phyloP scores from a whole-genome alignment of 1,140 invertebrate species.

The Nephotettix cincticeps region DNA sequence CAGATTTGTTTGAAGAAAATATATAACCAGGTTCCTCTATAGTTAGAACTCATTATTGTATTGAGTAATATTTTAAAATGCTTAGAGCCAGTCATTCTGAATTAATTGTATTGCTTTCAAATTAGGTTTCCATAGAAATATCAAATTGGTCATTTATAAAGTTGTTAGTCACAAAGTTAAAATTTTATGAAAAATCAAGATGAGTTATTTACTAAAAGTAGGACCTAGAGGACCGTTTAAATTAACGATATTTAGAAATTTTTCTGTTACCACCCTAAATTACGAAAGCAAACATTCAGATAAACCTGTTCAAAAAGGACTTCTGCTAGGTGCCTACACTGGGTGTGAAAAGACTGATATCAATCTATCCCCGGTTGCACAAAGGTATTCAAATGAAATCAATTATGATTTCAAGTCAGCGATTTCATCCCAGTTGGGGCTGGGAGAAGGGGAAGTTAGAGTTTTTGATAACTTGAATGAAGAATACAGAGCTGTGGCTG shows the following conservation, averaged over 20 bases:
- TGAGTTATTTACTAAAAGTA: too few relatives aligned
- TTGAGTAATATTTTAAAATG: too few relatives aligned
- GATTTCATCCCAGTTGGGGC: constrained; percentile 19
- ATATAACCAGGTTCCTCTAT: too few relatives aligned
- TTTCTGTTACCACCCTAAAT: not conserved
- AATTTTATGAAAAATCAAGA: too few relatives aligned
- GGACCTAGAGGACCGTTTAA: too few relatives aligned
- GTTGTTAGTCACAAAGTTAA: too few relatives aligned
- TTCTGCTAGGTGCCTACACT: constrained; percentile 33
- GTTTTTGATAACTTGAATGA: constrained; percentile 15
- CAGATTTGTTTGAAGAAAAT: too few relatives aligned
- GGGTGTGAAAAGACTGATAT: constrained; percentile 30
- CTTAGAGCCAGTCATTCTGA: too few relatives aligned
- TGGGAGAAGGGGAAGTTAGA: constrained; percentile 17
- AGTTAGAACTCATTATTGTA: too few relatives aligned
- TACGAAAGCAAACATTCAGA: not conserved
- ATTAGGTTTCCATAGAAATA: too few relatives aligned
- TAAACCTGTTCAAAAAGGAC: constrained; percentile 30
- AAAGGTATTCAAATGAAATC: constrained; percentile 23
- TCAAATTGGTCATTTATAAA: too few relatives aligned
- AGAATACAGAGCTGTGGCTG: constrained; percentile 44
- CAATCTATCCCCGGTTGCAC: constrained; percentile 24
- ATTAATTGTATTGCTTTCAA: too few relatives aligned
- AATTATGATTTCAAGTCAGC: constrained; percentile 23
- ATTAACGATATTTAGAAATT: not conserved